Evolutionary conservation across 1,140 invertebrate species (phyloP), one percentile per base, ranked within the genome.

Genomic region (Sinonovacula constricta): DNA sequence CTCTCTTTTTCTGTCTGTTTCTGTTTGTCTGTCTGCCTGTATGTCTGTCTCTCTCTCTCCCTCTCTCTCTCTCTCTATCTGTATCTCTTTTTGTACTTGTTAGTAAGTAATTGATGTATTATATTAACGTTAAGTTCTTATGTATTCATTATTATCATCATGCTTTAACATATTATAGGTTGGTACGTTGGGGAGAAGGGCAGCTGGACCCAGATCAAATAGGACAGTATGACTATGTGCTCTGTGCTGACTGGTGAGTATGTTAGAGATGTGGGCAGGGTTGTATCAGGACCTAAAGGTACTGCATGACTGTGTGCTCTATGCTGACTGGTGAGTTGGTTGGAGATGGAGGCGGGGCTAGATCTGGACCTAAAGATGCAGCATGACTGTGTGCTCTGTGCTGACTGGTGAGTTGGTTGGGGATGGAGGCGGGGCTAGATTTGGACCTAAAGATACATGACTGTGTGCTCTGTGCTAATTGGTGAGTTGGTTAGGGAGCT

Each of bases 391-490:
- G 93, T 96, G 36, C 88, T 96, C 1, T 95, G 94, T 84, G 95
- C 95, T 10, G 95, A 96, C 88, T 96, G 95, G 89, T 90, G 77
- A 82, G 83, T 71, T 15, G 36, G 26, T 49, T n/a, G 4, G 24
- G 3, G 60, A 1, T 31, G 18, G 62, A 28, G 36, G 53, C n/a
- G n/a, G n/a, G n/a, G 3, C 31, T 78, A 22, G 78, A 84, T 34
- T 76, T 79, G 30, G 83, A 86, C 36, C 63, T 88, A 14, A 70
- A 72, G 49, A 69, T 62, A 62, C 95, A 94, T 89, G 95, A 96
- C 90, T 91, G 94, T 28, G 93, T 96, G 36, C 88, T 96, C 1
- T 95, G 94, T 84, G 95, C 95, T 10, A 95, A 96, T 88, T 96
- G 95, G 89, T 90, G 77, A 82, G 83, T 71, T 15, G 36, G 26